Evolutionary conservation across 1,140 invertebrate species (phyloP), one percentile per base, ranked within the genome.

Genomic region (Globodera rostochiensis): DNA sequence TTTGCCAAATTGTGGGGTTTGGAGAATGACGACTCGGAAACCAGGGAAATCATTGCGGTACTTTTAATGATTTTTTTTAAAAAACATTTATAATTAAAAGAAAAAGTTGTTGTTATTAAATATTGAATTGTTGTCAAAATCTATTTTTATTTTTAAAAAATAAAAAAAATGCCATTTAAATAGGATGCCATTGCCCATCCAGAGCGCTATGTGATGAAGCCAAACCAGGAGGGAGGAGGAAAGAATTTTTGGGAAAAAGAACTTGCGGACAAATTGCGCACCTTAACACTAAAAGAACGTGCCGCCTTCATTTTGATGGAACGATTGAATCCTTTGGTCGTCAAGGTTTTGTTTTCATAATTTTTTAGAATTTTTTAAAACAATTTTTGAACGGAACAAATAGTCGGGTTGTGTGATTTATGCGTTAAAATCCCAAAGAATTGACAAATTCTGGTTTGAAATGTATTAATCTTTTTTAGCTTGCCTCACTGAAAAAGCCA

Each of bases 251-350:
- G 97, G 91, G 95, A 94, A 2, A 91, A 93, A 2, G 93, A 97
- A 66, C 93, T 98, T 67, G 77, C 80, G 71, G 90, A 92, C 45
- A 92, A 92, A 11, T 91, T 98, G 36, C 85, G 92, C 80, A 90
- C 90, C 47, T 93, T 95, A 87, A 92, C 92, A 82, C 88, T 93
- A 86, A 86, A 91, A 76, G 94, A 97, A 89, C 92, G 95, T 69
- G 93, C 93, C 45, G 95, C 93, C 3, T 98, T 95, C 92, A 98
- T 98, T 88, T 91, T 98, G 6, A 98, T 98, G 97, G 95, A 98
- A 70, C 70, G 76, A 84, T 75, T 85, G 47, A 25, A 25, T 36
- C 88, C 87, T 1, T 60, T 88, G 21, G 74, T 85, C 66, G 84
- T 89, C 53, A 77, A 88, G 80, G 88, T 88, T 53, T 53, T 7